phyloP scores from a whole-genome alignment of 2,113 vertebrate species.

The Nerophis lumbriciformis region DNA sequence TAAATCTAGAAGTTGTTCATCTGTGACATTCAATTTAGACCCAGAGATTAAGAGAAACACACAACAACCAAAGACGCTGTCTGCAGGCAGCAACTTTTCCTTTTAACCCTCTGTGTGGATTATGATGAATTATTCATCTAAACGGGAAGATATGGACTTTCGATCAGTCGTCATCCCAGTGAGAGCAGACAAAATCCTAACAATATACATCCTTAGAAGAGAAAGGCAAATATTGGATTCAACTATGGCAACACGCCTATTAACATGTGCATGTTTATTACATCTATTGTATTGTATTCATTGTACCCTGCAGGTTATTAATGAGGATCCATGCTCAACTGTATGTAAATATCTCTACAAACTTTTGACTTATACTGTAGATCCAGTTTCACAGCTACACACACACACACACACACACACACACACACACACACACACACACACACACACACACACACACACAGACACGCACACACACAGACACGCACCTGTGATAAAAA shows the following conservation, averaged over 20 bases:
- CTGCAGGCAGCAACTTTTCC: no score
- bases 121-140: no score
- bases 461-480: not conserved
- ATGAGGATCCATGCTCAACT: conserved; percentile 15
- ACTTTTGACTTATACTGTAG: conserved; percentile 2
- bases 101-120: no score
- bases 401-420: not conserved
- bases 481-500: not conserved
- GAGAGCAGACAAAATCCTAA: no score
- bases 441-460: no score
- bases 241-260: conserved; percentile 31
- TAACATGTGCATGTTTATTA: no score
- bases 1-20: no score
- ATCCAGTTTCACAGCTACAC: not conserved
- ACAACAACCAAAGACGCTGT: no score
- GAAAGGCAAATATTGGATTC: conserved; percentile 26
- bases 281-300: not conserved
- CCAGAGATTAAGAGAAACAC: no score
- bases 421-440: not conserved
- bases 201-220: not conserved
- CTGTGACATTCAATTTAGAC: no score
- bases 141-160: no score
- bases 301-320: conserved; percentile 31
- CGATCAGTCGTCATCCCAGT: no score
- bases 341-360: conserved; percentile 1